Base-by-base conservation (phyloP, 2,888 invertebrate species). In the Nemotelus pantherinus region DNA sequence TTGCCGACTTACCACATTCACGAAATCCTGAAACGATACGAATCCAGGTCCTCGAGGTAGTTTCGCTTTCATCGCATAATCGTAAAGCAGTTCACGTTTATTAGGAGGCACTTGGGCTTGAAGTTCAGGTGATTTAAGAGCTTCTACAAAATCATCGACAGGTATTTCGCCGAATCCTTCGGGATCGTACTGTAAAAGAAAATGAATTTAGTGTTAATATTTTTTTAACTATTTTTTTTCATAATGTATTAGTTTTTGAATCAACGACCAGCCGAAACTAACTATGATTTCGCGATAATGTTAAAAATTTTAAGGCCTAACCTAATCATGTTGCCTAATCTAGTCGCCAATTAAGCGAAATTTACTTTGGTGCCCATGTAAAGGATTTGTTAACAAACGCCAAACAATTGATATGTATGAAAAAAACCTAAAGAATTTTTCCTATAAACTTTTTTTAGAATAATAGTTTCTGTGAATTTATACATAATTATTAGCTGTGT, bases 151-250 rank as follows among this genome's bases (percentile, higher is more conserved):
- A 85, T 96, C 95, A 74, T 92, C 91, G 90, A 95, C 93, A 64
- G 94, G 94, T 83, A 96, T 96, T 89, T 96, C 96, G 7, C 96
- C 96, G 84, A 96, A 96, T 60, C 96, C 96, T 88, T 96, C 96
- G 6, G 95, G 94, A 88, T 96, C 96, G 85, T 94, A 96, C 95
- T 95, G 80, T 53, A 3, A 39, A 70, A 25, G 41, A 3, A 70
- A 68, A 48, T 64, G 39, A n/a, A 5, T 58, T 9, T 39, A 10
- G 53, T n/a, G 41, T 55, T 53, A 25, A 25, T 25, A 25, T 25
- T 25, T 25, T n/a, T 60, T 9, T n/a, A 60, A 6, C 5, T 60
- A 60, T 60, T 9, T 60, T 60, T 9, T 9, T 53, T 53, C 6
- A 53, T 53, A 53, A 53, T 53, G 10, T 2, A 60, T 60, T 1